Conservation (phyloP, 1,140 invertebrate genomes). For the Teleogryllus occipitalis region DNA sequence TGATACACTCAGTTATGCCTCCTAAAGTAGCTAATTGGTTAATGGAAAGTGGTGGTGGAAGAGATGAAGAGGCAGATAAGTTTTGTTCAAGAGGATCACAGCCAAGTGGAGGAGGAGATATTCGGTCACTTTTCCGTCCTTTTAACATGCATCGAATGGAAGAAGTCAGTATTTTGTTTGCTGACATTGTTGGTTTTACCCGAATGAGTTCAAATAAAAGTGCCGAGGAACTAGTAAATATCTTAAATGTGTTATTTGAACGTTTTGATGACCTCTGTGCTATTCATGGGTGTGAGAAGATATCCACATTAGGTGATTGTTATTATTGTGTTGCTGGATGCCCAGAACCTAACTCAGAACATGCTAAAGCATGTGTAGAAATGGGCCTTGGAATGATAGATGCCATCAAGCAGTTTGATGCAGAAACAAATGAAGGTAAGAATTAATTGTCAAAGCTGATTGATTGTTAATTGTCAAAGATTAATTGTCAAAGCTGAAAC, state of each 20-base stretch:
- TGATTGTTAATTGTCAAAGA: neutral
- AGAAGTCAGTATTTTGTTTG: slow-evolving; percentile 93
- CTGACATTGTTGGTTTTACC: slow-evolving; percentile 96
- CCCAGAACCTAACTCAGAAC: slow-evolving; percentile 76
- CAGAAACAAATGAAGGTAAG: slow-evolving; percentile 64
- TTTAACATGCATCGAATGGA: slow-evolving; percentile 95
- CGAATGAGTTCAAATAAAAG: slow-evolving; percentile 95
- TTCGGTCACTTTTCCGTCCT: slow-evolving; percentile 76
- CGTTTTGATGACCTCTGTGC: slow-evolving; percentile 83
- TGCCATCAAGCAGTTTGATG: slow-evolving; percentile 79
- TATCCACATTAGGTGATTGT: slow-evolving; percentile 90
- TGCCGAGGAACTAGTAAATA: slow-evolving; percentile 76
- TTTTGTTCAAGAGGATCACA: slow-evolving; percentile 3
- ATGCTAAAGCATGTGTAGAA: slow-evolving; percentile 81
- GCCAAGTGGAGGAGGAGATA: slow-evolving; percentile 41
- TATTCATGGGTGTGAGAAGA: slow-evolving; percentile 82
- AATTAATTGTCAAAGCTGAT: neutral
- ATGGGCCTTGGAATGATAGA: slow-evolving; percentile 82
- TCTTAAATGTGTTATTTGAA: slow-evolving; percentile 93
- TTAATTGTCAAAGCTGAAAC: neutral
- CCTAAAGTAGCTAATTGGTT: slow-evolving; percentile 82
- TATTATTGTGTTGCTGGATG: slow-evolving; percentile 93
- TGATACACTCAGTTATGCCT: slow-evolving; percentile 96
- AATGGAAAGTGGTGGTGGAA: slow-evolving; percentile 60
- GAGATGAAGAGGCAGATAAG: slow-evolving; percentile 33